Evolutionary conservation across 2,888 invertebrate species (phyloP).

Genomic region (Cryptus viduatorius): DNA sequence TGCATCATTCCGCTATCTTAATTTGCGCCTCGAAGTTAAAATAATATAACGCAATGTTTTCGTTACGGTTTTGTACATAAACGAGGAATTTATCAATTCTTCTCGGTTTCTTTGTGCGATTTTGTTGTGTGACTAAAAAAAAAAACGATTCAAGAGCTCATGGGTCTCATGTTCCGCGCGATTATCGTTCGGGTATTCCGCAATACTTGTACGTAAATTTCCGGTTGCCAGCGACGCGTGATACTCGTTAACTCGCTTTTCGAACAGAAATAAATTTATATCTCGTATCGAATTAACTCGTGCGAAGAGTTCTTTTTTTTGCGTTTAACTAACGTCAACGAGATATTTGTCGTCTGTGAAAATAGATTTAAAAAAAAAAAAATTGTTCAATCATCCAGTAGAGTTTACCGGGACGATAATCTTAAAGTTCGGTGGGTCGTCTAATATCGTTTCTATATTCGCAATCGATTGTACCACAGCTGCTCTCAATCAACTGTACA

Average conservation of each 20-base stretch:
- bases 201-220: slow-evolving; percentile 5
- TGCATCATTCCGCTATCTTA: not conserved
- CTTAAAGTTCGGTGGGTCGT: slow-evolving; percentile 22
- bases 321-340: not conserved
- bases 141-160: not conserved
- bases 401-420: not conserved
- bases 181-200: slow-evolving; percentile 6
- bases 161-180: not conserved
- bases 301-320: not conserved
- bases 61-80: not conserved
- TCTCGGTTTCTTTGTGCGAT: not conserved
- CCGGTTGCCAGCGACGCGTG: not conserved
- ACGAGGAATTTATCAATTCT: slow-evolving; percentile 9
- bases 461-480: slow-evolving; percentile 9
- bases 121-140: not conserved
- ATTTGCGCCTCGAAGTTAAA: not conserved
- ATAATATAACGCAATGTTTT: slow-evolving; percentile 10
- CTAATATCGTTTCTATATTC: slow-evolving; percentile 5
- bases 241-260: not conserved
- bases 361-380: not conserved
- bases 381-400: slow-evolving; percentile 12
- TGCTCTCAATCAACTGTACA: slow-evolving; percentile 13
- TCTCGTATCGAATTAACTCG: not conserved
- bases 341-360: not conserved
- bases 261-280: slow-evolving; percentile 14